Base-by-base conservation (phyloP, 2,888 invertebrate genomes). In the Itoplectis maculator region DNA sequence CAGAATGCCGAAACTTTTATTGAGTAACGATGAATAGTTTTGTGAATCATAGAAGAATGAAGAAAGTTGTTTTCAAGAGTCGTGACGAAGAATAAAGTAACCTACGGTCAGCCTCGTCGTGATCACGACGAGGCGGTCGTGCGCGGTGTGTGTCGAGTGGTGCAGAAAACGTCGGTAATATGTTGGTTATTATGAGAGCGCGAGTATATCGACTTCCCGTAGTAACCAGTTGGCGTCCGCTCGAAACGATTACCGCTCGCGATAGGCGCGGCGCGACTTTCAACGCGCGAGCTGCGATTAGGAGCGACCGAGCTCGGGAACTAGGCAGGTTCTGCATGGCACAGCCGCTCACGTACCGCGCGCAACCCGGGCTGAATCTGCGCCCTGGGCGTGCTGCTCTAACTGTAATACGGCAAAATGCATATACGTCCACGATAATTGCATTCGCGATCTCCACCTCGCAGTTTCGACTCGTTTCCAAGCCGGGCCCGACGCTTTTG, bases 241-340 rank as follows among this genome's bases (percentile, higher is more conserved):
- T 61, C 49, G 20, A 73, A 49, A 63, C 63, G 49, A 73, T 49
- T 61, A 63, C 5, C 63, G 9, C 18, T 63, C n/a, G 51, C 73
- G 73, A 68, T 75, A 65, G 75, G 54, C 45, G 75, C 66, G 75
- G 56, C 66, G 47, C 59, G 35, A 68, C 45, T 76, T 68, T 68
- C 20, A 65, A 45, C 56, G 29, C 56, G 29, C 20, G 63, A 29
- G 9, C 56, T 13, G 56, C 63, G 54, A 59, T 68, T 76, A 66
- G 37, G 37, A 45, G 47, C 40, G 42, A 40, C 5, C 18, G 37
- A 42, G 54, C 59, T 51, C 29, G 47, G 5, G 47, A 76, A 70
- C 42, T 45, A 47, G 35, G 20, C 18, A 35, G 29, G 45, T 66
- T 9, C 9, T 3, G 4, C 23, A 40, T 23, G 20, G 20, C n/a